Conservation (phyloP, 2,888 invertebrate genomes). For the Caenorhabditis auriculariae region DNA sequence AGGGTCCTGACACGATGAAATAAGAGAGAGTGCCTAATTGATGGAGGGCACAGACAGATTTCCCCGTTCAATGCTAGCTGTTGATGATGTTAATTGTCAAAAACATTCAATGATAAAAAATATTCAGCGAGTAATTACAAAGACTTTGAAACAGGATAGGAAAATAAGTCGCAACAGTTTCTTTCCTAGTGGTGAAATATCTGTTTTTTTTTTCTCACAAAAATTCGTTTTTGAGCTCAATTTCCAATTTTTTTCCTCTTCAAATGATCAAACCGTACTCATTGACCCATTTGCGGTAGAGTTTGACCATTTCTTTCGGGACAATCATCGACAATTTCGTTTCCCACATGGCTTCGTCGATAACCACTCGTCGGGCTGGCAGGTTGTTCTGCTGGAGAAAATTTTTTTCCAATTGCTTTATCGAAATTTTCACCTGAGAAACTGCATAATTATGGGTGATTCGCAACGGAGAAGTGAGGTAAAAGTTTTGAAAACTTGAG, state of each 20-base stretch:
- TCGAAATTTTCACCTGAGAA: slow-evolving; percentile 39
- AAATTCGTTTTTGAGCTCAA: not conserved
- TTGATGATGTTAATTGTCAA: too few relatives aligned
- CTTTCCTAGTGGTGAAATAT: too few relatives aligned
- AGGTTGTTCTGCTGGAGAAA: slow-evolving; percentile 48
- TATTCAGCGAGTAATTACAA: not conserved
- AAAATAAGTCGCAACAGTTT: not conserved
- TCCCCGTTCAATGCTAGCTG: too few relatives aligned
- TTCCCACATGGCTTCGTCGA: slow-evolving; percentile 57
- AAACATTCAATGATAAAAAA: not conserved
- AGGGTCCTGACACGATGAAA: too few relatives aligned
- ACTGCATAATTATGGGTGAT: slow-evolving; percentile 53
- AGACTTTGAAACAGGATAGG: not conserved
- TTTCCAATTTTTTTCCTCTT: too few relatives aligned
- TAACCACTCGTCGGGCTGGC: slow-evolving; percentile 48
- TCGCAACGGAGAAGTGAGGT: slow-evolving; percentile 47
- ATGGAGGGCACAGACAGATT: too few relatives aligned
- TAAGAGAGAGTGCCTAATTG: too few relatives aligned
- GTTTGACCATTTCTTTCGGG: slow-evolving; percentile 55
- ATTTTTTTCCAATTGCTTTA: not conserved
- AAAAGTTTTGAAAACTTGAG: slow-evolving; percentile 39
- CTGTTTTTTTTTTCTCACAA: not conserved
- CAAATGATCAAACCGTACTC: slow-evolving; percentile 11
- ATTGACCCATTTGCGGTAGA: slow-evolving; percentile 43
- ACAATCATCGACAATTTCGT: slow-evolving; percentile 52